These are phyloP conservation scores for Gambusia holbrooki DNA, from an alignment of 2,113 vertebrate species.

Conservation along the genomic window DNA sequence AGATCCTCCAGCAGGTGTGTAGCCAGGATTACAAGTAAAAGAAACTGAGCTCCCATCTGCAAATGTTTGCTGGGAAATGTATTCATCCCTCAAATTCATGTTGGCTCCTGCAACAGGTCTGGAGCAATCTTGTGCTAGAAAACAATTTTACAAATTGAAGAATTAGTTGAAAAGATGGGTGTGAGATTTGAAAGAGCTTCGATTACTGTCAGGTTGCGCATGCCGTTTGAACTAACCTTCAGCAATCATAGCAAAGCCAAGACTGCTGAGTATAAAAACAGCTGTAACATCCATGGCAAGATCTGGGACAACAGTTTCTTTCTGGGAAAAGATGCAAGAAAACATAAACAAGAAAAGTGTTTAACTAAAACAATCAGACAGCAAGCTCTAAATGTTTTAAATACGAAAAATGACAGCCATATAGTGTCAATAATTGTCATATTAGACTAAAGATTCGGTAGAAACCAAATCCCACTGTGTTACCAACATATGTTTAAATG, in stretches of 20 bases:
- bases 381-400: not conserved
- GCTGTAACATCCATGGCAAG: constrained; percentile 12
- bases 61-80: not conserved
- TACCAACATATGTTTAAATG: not conserved
- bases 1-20: fast-evolving
- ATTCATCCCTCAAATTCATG: not conserved
- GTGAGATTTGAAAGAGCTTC: fast-evolving
- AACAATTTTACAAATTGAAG: not conserved
- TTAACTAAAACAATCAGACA: not conserved
- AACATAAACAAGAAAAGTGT: not conserved
- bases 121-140: constrained; percentile 38
- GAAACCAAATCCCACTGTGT: not conserved
- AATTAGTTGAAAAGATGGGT: not conserved
- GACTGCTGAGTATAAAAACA: constrained; percentile 12
- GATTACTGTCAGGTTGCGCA: not conserved
- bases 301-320: not conserved
- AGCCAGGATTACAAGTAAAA: constrained; percentile 37
- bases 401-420: not conserved
- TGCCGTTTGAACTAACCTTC: constrained; percentile 47
- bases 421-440: not conserved
- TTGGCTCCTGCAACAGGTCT: not conserved
- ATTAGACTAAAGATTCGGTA: not conserved
- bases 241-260: constrained; percentile 7
- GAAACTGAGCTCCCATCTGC: not conserved
- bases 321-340: constrained; percentile 3